Evolutionary conservation across 2,113 vertebrate species (phyloP).

Genomic region (Pedionomus torquatus): DNA sequence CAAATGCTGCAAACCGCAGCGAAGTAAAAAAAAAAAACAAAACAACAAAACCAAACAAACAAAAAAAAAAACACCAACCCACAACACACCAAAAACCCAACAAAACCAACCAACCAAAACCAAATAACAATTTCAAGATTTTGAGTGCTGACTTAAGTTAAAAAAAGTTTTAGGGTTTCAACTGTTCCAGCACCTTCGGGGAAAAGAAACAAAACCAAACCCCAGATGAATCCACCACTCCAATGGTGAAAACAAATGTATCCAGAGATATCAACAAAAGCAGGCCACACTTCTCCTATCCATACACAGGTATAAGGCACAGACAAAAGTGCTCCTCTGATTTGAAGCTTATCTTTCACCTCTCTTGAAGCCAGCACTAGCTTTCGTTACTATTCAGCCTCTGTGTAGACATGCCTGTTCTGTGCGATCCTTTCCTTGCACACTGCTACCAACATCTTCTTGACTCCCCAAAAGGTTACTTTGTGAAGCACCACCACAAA

Average conservation of each 20-base stretch:
- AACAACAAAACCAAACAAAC: too few relatives aligned
- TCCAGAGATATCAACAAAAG: accelerated
- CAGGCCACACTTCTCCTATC: not conserved
- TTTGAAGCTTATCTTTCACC: not conserved
- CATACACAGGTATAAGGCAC: not conserved
- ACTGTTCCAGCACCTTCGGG: not conserved
- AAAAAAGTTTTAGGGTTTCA: not conserved
- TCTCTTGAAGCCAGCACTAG: not conserved
- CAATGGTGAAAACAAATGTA: not conserved
- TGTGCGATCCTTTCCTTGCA: not conserved
- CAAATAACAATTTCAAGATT: not conserved
- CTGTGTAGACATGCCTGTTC: not conserved
- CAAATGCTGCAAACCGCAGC: not conserved
- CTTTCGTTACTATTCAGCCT: not conserved
- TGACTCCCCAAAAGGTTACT: not conserved
- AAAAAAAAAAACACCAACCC: too few relatives aligned
- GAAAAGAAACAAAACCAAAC: not conserved
- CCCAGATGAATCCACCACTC: not conserved
- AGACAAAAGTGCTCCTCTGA: not conserved
- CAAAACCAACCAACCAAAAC: not conserved
- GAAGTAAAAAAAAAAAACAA: not conserved
- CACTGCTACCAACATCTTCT: not conserved
- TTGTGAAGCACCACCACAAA: not conserved
- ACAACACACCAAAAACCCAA: too few relatives aligned
- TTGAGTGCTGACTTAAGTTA: not conserved